Conservation (phyloP, 2,797 vertebrate genomes). For the Scomberomorus guttatus region DNA sequence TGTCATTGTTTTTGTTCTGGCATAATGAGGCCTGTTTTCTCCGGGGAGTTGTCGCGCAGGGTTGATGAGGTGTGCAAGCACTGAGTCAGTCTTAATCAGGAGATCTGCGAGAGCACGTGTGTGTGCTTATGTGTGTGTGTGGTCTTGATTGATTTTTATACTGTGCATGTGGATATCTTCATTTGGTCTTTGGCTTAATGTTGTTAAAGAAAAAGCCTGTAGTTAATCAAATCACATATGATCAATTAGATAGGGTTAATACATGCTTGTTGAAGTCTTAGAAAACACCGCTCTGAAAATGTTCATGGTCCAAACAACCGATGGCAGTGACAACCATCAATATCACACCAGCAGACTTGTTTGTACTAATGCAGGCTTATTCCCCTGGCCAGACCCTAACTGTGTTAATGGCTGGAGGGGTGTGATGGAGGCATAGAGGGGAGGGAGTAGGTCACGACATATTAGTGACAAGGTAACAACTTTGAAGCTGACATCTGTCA, state of each 20-base stretch:
- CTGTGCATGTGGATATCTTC: constrained; percentile 44
- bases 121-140: constrained; percentile 37
- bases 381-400: constrained; percentile 63
- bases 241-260: not conserved
- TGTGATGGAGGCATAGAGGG: constrained; percentile 65
- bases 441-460: constrained; percentile 50
- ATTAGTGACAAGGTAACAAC: constrained; percentile 74
- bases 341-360: constrained; percentile 63
- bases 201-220: constrained; percentile 1
- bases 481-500: constrained; percentile 61
- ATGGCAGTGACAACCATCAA: constrained; percentile 68
- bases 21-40: constrained; percentile 81
- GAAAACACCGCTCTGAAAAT: constrained; percentile 25
- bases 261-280: not conserved
- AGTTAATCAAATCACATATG: not conserved
- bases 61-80: constrained; percentile 78
- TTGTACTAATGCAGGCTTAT: constrained; percentile 77
- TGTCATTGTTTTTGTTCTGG: constrained; percentile 80
- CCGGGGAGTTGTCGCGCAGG: constrained; percentile 73
- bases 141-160: constrained; percentile 58
- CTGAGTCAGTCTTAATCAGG: constrained; percentile 81
- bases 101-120: constrained; percentile 41
- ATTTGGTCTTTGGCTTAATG: constrained; percentile 43
- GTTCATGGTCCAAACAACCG: constrained; percentile 52
- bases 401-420: constrained; percentile 76